Conservation (phyloP, 1,140 invertebrate genomes). For the Diabrotica undecimpunctata region DNA sequence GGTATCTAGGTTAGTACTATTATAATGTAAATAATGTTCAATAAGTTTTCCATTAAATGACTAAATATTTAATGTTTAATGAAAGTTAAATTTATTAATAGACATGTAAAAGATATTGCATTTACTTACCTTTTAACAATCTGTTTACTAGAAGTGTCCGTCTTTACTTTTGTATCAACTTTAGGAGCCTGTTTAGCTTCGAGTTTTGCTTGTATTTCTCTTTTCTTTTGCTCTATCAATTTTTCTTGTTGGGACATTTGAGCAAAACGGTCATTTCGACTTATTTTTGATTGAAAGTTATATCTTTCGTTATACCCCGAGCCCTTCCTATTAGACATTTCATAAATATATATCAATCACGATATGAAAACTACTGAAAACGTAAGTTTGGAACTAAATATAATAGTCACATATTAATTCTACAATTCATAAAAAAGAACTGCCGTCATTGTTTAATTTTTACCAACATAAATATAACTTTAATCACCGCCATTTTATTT, state of each 20-base stretch:
- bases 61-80: too few species aligned
- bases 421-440: too few species aligned
- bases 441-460: too few species aligned
- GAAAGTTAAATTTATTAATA: too few species aligned
- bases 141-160: neutral
- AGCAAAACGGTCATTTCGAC: conserved; percentile 60
- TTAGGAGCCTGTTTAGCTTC: conserved; percentile 54
- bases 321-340: conserved; percentile 47
- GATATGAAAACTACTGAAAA: neutral
- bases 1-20: too few species aligned
- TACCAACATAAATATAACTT: too few species aligned
- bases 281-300: conserved; percentile 56
- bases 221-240: conserved; percentile 75
- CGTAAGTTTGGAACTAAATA: neutral
- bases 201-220: conserved; percentile 66
- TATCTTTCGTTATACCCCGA: too few species aligned
- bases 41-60: too few species aligned
- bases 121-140: neutral
- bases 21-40: too few species aligned
- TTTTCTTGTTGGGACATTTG: conserved; percentile 80
- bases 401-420: neutral
- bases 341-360: neutral
- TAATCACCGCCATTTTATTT: too few species aligned
- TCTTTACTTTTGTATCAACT: conserved; percentile 37
- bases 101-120: too few species aligned